Conservation (phyloP, 2,888 invertebrate species). For the Venusia cambrica region DNA sequence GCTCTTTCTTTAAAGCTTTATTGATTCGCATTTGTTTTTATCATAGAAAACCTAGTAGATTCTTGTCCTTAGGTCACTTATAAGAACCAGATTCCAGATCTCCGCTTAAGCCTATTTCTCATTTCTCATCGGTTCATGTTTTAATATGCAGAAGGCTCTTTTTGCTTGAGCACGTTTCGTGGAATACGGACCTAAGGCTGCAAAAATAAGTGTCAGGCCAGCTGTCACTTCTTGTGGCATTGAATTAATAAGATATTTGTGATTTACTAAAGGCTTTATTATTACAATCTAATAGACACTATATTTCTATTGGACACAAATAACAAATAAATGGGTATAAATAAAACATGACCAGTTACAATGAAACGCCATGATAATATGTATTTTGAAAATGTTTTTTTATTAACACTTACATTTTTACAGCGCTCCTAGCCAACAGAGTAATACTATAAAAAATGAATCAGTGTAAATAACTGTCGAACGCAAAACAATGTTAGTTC, state of each 20-base stretch:
- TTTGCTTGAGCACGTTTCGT: no score
- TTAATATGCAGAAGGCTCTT: no score
- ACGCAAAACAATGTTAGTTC: slow-evolving; percentile 78
- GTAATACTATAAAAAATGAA: slow-evolving; percentile 80
- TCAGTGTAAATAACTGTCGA: slow-evolving; percentile 78
- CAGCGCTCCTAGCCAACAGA: slow-evolving; percentile 81
- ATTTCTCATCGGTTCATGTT: no score
- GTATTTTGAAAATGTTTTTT: slow-evolving; percentile 81
- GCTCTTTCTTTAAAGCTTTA: no score
- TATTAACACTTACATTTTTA: slow-evolving; percentile 82
- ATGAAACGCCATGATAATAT: slow-evolving; percentile 64
- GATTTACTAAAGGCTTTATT: slow-evolving; percentile 25
- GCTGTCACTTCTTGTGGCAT: no score
- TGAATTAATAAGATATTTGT: slow-evolving; percentile 16
- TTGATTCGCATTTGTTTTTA: no score
- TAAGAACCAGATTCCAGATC: no score
- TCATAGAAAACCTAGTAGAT: no score
- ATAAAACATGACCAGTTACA: slow-evolving; percentile 31
- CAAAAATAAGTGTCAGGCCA: no score
- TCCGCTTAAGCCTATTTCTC: no score
- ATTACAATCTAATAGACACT: slow-evolving; percentile 22
- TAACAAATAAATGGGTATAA: slow-evolving; percentile 23
- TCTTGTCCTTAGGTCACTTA: no score
- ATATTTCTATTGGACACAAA: slow-evolving; percentile 24
- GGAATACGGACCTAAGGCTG: no score